Evolutionary conservation across 2,888 invertebrate genomes (phyloP), one percentile per base, ranked within the genome.

Genomic region (Caenorhabditis sp.): DNA sequence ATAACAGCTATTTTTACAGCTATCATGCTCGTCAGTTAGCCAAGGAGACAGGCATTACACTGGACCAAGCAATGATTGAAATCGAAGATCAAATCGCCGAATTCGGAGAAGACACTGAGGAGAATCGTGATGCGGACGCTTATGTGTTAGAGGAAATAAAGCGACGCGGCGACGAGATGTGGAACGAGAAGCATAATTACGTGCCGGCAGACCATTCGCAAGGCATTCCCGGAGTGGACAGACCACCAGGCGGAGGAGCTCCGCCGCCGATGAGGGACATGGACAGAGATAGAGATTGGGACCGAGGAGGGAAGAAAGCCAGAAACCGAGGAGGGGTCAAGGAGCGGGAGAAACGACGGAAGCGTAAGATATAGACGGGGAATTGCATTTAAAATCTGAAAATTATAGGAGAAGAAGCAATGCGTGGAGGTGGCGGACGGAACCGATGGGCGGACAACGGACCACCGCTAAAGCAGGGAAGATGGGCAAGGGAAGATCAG

Each of bases 191-290:
- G 13, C 39, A 68, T 20, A 58, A 59, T 11, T 68, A 59, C 22
- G 22, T 17, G 7, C 68, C 61, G 6, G 61, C 27, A 1, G 63
- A 63, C 27, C 63, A 72, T 58, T 63, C 63, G 43, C 13, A 43
- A 41, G 72, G 72, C n/a, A 72, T 72, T 56, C 71, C 71, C 1
- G 71, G 71, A 32, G 59, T 71, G 6, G 71, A 71, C 41, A 15
- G 71, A 20, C 71, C 71, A 8, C 71, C 66, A 2, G 46, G 15
- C 17, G 13, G 22, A n/a, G 46, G 15, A 24, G 3, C 35, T 2
- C 35, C 30, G 30, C 9, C 9, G 5, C 35, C 35, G 9, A n/a
- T n/a, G n/a, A 26, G 6, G 26, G 24, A 26, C 24, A 3, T n/a
- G n/a, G 46, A 52, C 6, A 32, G 17, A n/a, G 52, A 46, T 7